A percentile compares a stretch with the other conserved stretches of the same genome.
Conservation (phyloP, 2,888 invertebrate genomes). For the Galeopsomyia nigrocyanea region DNA sequence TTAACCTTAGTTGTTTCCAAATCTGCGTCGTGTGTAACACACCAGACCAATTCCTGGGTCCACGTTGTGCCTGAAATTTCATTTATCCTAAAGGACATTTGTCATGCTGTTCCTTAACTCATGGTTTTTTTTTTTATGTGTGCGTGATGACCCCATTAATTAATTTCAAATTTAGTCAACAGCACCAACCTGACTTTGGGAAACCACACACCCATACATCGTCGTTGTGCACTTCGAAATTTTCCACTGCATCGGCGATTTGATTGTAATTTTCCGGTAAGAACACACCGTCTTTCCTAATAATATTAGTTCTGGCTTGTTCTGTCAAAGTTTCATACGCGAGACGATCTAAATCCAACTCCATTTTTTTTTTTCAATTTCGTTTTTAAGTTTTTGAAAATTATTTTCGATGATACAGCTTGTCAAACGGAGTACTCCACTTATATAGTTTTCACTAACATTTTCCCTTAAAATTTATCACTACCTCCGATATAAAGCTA, state of each 20-base stretch:
- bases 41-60: conserved; percentile 42
- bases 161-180: too few species aligned
- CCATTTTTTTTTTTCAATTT: conserved; percentile 7
- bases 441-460: too few species aligned
- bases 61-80: conserved; percentile 39
- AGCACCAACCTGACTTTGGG: conserved; percentile 71
- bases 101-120: too few species aligned
- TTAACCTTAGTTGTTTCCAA: conserved; percentile 16
- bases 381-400: too few species aligned
- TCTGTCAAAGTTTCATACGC: conserved; percentile 55
- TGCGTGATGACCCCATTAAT: too few species aligned
- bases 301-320: conserved; percentile 61
- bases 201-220: conserved; percentile 73
- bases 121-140: too few species aligned
- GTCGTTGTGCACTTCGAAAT: conserved; percentile 69
- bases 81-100: too few species aligned
- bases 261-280: conserved; percentile 67
- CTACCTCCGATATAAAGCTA: too few species aligned
- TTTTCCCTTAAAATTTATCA: too few species aligned
- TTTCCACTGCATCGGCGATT: conserved; percentile 65
- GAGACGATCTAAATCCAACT: conserved; percentile 46
- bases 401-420: too few species aligned
- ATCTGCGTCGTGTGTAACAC: conserved; percentile 25
- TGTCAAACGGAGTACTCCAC: too few species aligned
- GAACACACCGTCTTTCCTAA: conserved; percentile 63